Conservation (phyloP, 1,140 invertebrate species). For the Drosophila jambulina region DNA sequence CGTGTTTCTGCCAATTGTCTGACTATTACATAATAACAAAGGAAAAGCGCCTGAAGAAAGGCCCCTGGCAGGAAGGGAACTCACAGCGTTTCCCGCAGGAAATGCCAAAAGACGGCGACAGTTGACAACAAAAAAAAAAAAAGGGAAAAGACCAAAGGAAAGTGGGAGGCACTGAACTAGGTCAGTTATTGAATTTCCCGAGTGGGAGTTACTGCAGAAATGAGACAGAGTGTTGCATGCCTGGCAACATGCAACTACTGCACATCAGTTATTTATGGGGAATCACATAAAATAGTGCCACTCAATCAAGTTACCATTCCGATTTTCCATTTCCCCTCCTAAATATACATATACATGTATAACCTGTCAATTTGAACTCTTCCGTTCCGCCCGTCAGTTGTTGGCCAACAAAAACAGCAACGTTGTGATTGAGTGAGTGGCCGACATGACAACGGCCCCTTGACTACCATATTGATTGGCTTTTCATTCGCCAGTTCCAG, state of each 20-base stretch:
- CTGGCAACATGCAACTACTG: slow-evolving; percentile 32
- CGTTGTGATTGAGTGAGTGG: slow-evolving; percentile 44
- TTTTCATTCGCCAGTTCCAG: slow-evolving; percentile 34
- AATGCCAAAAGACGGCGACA: slow-evolving; percentile 50
- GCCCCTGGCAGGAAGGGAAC: slow-evolving; percentile 7
- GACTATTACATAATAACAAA: slow-evolving; percentile 59
- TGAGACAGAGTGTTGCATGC: slow-evolving; percentile 20
- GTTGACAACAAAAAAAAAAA: slow-evolving; percentile 21
- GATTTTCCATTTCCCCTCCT: slow-evolving; percentile 16
- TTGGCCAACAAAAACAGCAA: slow-evolving; percentile 29
- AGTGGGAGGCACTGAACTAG: slow-evolving; percentile 60
- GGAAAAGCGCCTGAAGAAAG: slow-evolving; percentile 23
- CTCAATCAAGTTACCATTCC: slow-evolving; percentile 16
- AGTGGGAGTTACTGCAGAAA: slow-evolving; percentile 26
- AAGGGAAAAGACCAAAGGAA: neutral
- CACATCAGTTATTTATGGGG: slow-evolving; percentile 31
- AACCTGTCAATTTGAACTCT: slow-evolving; percentile 34
- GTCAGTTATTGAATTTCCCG: slow-evolving; percentile 84
- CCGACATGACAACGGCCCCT: slow-evolving; percentile 66
- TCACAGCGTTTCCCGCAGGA: slow-evolving; percentile 54
- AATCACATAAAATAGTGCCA: slow-evolving; percentile 27
- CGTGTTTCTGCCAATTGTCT: slow-evolving; percentile 60
- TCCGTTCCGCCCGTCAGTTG: slow-evolving; percentile 31
- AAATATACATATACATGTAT: neutral
- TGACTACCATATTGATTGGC: slow-evolving; percentile 74